A percentile compares a stretch with the other conserved stretches of the same genome.
Conservation (phyloP, 2,888 invertebrate species). For the Carpatolechia fugitivella region DNA sequence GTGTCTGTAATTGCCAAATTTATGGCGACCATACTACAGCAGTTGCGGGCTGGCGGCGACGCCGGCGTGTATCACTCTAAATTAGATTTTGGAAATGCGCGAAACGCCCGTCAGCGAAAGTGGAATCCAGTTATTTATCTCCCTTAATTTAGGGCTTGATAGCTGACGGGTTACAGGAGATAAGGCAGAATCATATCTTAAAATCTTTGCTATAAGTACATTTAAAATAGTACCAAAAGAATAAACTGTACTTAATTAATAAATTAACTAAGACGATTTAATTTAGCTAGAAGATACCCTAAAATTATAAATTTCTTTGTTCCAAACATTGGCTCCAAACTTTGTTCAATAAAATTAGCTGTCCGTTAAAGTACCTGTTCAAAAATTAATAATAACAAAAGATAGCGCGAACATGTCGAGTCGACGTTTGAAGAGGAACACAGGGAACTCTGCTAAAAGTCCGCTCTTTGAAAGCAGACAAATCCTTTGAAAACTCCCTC, state of each 20-base stretch:
- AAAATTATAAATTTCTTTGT: too few relatives aligned
- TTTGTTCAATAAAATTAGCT: not conserved
- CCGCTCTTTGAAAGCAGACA: conserved; percentile 40
- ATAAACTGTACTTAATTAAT: too few relatives aligned
- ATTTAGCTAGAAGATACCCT: too few relatives aligned
- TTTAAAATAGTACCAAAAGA: too few relatives aligned
- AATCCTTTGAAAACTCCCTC: conserved; percentile 67
- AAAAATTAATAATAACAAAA: conserved; percentile 36
- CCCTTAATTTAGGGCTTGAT: not conserved
- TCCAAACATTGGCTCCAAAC: too few relatives aligned
- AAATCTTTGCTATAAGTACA: not conserved
- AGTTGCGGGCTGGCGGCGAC: conserved; percentile 59
- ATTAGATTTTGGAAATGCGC: conserved; percentile 67
- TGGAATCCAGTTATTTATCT: conserved; percentile 37
- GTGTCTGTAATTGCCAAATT: conserved; percentile 73
- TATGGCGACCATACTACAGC: conserved; percentile 71
- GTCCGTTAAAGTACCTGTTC: not conserved
- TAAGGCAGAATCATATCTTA: not conserved
- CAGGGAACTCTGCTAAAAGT: conserved; percentile 57
- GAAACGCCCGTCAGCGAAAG: conserved; percentile 57
- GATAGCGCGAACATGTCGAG: conserved; percentile 40
- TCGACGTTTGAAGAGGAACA: conserved; percentile 40
- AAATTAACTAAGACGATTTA: too few relatives aligned
- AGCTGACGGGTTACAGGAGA: not conserved
- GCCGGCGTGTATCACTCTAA: conserved; percentile 71